A percentile compares a stretch with the other conserved stretches of the same genome.
Evolutionary conservation across 2,113 vertebrate species (phyloP).

Genomic region (Zootoca vivipara): DNA sequence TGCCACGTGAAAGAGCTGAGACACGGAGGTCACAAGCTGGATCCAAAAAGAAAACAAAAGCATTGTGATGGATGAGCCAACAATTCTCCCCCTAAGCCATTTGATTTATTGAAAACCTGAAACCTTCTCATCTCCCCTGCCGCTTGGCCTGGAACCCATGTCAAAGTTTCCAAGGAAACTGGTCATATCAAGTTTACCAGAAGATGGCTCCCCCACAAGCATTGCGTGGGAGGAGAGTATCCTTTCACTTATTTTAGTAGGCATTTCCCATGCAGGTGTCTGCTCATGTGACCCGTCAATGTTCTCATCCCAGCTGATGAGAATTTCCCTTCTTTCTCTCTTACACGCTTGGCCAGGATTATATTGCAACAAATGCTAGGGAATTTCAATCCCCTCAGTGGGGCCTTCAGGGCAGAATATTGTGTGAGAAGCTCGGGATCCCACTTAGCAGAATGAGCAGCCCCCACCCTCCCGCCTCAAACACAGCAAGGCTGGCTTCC

Average conservation of each 20-base stretch:
- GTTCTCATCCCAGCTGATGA: background rate
- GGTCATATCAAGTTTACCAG: slow-evolving; percentile 1
- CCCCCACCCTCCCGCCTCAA: too few relatives aligned
- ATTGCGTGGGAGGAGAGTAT: background rate
- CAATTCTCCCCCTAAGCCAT: background rate
- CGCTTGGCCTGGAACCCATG: slow-evolving; percentile 17
- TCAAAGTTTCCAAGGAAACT: slow-evolving; percentile 6
- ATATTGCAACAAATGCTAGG: too few relatives aligned
- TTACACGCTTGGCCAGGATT: background rate
- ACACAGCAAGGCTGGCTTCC: too few relatives aligned
- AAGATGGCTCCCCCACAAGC: background rate
- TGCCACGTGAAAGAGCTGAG: slow-evolving; percentile 54
- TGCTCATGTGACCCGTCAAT: background rate
- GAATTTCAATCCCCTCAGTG: too few relatives aligned
- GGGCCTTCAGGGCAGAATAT: too few relatives aligned
- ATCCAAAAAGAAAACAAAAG: slow-evolving; percentile 61
- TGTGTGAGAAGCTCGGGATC: too few relatives aligned
- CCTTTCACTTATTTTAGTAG: background rate
- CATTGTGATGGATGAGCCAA: slow-evolving; percentile 50
- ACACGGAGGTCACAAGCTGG: slow-evolving; percentile 52
- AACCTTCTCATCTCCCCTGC: slow-evolving; percentile 8
- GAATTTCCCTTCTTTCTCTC: background rate
- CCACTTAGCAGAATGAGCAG: too few relatives aligned
- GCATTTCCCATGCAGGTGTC: background rate
- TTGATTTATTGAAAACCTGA: slow-evolving; percentile 22